phyloP scores from a whole-genome alignment of 2,113 vertebrate species.

The Xiphophorus couchianus region DNA sequence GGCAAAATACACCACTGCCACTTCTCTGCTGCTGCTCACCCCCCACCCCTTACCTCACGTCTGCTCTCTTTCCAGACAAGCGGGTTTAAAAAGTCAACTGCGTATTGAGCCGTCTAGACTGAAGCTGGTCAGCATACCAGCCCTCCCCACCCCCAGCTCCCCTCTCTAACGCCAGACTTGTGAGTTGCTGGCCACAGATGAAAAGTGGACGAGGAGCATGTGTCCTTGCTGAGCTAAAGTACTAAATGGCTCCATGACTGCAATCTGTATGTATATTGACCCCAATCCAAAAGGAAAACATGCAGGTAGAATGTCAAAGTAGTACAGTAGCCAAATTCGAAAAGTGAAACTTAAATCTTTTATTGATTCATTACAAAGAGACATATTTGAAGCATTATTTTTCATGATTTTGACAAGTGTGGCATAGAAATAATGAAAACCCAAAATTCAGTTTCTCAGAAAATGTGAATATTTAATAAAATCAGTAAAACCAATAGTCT shows the following conservation, averaged over 20 bases:
- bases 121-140: slow-evolving; percentile 65
- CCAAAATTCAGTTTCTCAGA: background rate
- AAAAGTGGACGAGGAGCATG: slow-evolving; percentile 71
- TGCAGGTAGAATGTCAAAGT: background rate
- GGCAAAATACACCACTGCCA: slow-evolving; percentile 58
- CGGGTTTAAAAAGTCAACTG: slow-evolving; percentile 81
- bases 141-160: slow-evolving; percentile 49
- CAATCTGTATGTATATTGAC: slow-evolving; percentile 52
- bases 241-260: slow-evolving; percentile 38
- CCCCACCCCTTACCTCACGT: slow-evolving; percentile 67
- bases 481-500: background rate
- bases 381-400: background rate
- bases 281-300: background rate
- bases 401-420: background rate
- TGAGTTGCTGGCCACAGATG: slow-evolving; percentile 68
- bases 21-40: slow-evolving; percentile 55
- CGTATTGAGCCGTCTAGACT: slow-evolving; percentile 80
- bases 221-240: slow-evolving; percentile 66
- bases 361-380: background rate
- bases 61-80: slow-evolving; percentile 79
- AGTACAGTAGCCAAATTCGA: background rate
- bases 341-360: background rate
- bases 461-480: background rate
- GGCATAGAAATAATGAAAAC: background rate
- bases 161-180: slow-evolving; percentile 45